Percentiles rank a stretch among this genome's conserved stretches.
Evolutionary conservation across 2,888 invertebrate genomes (phyloP).

Genomic region (Hanleya hanleyi): DNA sequence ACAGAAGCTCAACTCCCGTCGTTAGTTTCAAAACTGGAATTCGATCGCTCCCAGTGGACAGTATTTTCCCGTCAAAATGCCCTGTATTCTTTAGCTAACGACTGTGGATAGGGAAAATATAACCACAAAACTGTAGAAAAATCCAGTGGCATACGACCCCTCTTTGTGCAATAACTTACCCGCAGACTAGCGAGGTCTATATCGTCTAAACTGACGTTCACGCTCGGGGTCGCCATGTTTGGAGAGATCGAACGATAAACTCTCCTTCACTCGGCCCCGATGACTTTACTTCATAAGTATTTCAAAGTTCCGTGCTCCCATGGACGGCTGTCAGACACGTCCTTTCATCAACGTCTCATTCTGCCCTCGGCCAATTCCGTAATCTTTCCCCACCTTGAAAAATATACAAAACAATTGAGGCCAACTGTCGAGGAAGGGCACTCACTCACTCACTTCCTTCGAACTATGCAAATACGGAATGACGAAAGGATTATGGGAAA

Average conservation of each 20-base stretch:
- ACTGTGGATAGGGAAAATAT: not conserved
- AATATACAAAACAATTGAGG: not conserved
- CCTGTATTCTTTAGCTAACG: not conserved
- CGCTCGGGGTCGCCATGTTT: conserved; percentile 56
- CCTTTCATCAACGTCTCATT: not conserved
- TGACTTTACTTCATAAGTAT: not conserved
- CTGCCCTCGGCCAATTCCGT: not conserved
- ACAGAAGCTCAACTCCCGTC: too few species aligned
- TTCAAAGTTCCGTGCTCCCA: too few species aligned
- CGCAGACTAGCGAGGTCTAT: conserved; percentile 98
- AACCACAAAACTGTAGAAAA: not conserved
- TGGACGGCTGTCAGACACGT: not conserved
- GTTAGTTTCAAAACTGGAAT: too few species aligned
- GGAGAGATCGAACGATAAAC: not conserved
- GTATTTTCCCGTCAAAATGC: too few species aligned
- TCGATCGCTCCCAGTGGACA: too few species aligned
- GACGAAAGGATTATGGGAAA: conserved; percentile 7
- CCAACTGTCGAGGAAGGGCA: not conserved
- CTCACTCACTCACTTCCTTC: not conserved
- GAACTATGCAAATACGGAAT: conserved; percentile 4
- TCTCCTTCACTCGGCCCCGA: not conserved
- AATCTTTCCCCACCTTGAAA: not conserved
- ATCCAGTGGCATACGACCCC: too few species aligned
- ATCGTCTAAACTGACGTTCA: conserved; percentile 89
- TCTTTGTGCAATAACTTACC: conserved; percentile 82